Base-by-base conservation (phyloP, 2,113 vertebrate species). In the Tricholaema leucomelas region DNA sequence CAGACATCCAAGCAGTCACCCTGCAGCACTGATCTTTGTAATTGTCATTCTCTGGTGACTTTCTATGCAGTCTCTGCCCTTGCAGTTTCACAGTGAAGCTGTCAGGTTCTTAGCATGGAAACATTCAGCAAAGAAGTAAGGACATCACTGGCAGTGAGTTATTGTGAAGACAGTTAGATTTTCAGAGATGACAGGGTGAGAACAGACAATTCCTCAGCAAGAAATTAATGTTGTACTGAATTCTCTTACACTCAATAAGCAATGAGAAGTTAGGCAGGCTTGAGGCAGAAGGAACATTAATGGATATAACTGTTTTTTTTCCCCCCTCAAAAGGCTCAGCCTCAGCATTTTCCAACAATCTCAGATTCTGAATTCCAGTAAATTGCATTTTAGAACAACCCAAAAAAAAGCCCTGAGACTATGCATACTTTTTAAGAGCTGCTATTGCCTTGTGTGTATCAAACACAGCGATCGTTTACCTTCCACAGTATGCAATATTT, bases 401-500 rank as follows among this genome's bases (percentile, higher is more conserved):
- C 15, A 77, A 88, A 71, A 92, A 89, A 88, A 77, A 89, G 85
- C 87, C 91, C 89, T 93, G 89, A 96, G 87, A 92, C 46, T 85
- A 92, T 87, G 75, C 31, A 66, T 28, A 24, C 61, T 54, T 91
- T 78, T 60, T 25, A 93, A 77, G 67, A 96, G 56, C 71, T 89
- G 44, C 81, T 91, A 76, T 89, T 94, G 91, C 66, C 80, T 93
- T 76, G 92, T 0, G 0, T 40, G 80, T 87, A 56, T 76, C 59
- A 87, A 93, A 85, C 25, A 66, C 20, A 92, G 36, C 23, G 36
- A 66, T 35, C 9, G 38, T 42, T 67, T 81, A 74, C 24, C 24
- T 64, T 80, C 65, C 85, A 87, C 35, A 56, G 56, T 80, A 85
- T 16, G 12, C 33, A 77, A 8, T 67, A 91, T 15, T 91, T 87